phyloP scores from a whole-genome alignment of 2,113 vertebrate genomes.

The Probosciger aterrimus region DNA sequence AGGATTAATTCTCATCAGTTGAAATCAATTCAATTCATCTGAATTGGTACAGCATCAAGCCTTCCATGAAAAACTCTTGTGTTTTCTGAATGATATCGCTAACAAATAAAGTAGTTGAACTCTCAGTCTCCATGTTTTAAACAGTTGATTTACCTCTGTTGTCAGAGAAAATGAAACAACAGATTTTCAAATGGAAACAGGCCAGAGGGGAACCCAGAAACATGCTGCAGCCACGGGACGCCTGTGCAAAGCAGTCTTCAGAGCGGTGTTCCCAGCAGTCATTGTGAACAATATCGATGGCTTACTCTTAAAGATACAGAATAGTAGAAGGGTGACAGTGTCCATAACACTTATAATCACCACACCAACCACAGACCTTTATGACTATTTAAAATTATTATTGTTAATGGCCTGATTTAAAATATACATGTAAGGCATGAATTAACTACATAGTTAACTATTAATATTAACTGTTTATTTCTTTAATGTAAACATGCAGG shows the following conservation, averaged over 20 bases:
- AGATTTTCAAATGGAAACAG: neutral
- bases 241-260: neutral
- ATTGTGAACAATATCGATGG: neutral
- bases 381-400: neutral
- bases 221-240: neutral
- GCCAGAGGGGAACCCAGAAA: neutral
- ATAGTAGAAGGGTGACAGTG: neutral
- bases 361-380: neutral
- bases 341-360: neutral
- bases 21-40: neutral
- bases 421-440: neutral
- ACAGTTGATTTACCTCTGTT: neutral
- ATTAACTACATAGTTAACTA: neutral
- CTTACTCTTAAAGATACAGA: neutral
- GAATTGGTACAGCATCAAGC: neutral
- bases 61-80: neutral
- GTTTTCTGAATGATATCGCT: neutral
- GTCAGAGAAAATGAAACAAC: neutral
- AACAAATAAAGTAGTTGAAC: constrained; percentile 15
- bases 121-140: neutral
- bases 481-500: neutral
- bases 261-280: neutral
- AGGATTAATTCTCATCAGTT: neutral
- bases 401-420: neutral
- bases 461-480: neutral